Conservation (phyloP, 2,888 invertebrate species). For the Folsomia candida region DNA sequence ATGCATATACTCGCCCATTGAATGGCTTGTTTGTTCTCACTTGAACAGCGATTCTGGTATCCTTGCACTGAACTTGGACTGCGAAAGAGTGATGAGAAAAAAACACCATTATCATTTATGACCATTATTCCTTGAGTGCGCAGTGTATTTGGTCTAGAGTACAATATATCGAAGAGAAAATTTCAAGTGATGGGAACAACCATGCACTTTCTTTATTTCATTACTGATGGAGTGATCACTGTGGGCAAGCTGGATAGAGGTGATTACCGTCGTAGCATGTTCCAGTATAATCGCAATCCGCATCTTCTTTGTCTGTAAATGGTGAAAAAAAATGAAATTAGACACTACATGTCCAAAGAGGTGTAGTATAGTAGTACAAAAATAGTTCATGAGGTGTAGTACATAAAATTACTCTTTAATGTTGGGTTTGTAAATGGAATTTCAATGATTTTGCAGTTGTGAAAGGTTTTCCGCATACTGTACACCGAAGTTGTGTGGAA, state of each 20-base stretch:
- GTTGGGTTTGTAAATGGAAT: not conserved
- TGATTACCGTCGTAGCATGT: slow-evolving; percentile 93
- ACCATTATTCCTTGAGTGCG: too few species aligned
- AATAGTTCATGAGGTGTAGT: too few species aligned
- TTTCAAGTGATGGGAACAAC: not conserved
- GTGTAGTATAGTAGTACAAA: too few species aligned
- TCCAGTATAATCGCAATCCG: slow-evolving; percentile 85
- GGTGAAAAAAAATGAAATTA: too few species aligned
- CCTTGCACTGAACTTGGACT: slow-evolving; percentile 93
- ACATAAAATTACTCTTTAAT: too few species aligned
- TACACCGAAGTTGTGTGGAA: not conserved
- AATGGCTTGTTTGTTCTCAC: slow-evolving; percentile 91
- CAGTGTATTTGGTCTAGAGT: too few species aligned
- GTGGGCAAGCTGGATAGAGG: too few species aligned
- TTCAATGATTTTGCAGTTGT: not conserved
- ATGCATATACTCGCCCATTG: slow-evolving; percentile 89
- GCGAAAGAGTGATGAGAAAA: slow-evolving; percentile 1
- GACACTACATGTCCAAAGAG: too few species aligned
- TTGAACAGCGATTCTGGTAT: slow-evolving; percentile 87
- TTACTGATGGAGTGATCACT: too few species aligned
- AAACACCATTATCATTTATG: not conserved
- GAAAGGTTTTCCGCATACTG: not conserved
- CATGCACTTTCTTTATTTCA: too few species aligned
- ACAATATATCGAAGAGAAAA: not conserved
- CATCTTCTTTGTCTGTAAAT: slow-evolving; percentile 49